Evolutionary conservation across 1,140 invertebrate species (phyloP), one percentile per base, ranked within the genome.

Genomic region (Bursaphelenchus mucronatus): DNA sequence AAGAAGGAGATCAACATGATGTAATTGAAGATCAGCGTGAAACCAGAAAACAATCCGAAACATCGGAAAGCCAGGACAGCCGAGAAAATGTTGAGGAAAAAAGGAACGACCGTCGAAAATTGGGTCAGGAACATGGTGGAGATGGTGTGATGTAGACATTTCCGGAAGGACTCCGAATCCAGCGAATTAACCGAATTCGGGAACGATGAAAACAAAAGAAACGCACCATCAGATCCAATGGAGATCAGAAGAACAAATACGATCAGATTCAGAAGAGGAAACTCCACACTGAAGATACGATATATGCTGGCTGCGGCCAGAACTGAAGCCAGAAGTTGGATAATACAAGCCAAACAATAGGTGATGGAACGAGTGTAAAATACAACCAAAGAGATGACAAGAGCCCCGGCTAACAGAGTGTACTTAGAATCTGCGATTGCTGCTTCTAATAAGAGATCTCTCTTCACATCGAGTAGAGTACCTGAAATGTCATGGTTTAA

Each of bases 71-170:
- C 77, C n/a, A 77, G 63, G 13, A 79, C 77, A 62, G 65, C 67
- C 7, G 78, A 80, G 21, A 76, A 64, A 21, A 76, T 57, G 54
- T 80, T 80, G 53, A 79, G 40, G 45, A 79, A 71, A 44, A 80
- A 80, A 3, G 78, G 78, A 8, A 80, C 77, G 21, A 71, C 64
- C 10, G 69, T 75, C 5, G 77, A 81, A 61, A 81, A 78, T 30
- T 76, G 77, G 6, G 79, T 81, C 11, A 80, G 63, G 63, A 80
- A 80, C 78, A 80, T 80, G 19, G 78, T 81, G 45, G 69, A 55
- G 15, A 65, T 64, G 8, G 72, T 72, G 55, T 80, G 78, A 19
- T 39, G 40, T 8, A 78, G 52, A 17, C 46, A 56, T 9, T 64
- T 40, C 40, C 69, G 52, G 49, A 78, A 70, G 1, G 66, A 56